Percentiles rank a stretch among this genome's conserved stretches.
These are phyloP conservation scores for Luscinia luscinia DNA, from an alignment of 2,797 vertebrate species.

Conservation along the genomic window DNA sequence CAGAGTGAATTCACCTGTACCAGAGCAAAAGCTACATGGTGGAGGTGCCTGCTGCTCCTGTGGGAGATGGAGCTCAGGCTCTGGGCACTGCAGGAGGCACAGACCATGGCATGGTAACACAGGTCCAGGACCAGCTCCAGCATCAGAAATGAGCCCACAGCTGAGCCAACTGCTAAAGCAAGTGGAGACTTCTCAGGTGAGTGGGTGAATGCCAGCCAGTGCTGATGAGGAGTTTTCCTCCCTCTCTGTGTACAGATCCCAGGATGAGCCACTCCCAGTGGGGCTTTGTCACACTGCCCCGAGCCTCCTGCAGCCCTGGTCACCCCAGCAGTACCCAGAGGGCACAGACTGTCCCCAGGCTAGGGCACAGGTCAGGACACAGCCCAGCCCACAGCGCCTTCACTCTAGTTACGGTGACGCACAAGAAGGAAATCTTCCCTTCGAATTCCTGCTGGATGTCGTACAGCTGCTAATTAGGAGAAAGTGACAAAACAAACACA, in stretches of 20 bases:
- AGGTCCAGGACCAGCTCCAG: background rate
- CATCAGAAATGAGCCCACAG: background rate
- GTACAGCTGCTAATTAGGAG: background rate
- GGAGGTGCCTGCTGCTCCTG: background rate
- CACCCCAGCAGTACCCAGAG: background rate
- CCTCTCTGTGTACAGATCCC: background rate
- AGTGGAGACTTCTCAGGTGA: background rate
- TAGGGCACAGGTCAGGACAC: background rate
- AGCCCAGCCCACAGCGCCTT: background rate
- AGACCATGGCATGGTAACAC: background rate
- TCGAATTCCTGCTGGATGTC: background rate
- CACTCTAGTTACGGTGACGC: fast-evolving
- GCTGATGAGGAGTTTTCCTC: background rate
- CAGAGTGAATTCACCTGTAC: background rate
- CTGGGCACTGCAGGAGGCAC: background rate
- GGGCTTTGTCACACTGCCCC: background rate
- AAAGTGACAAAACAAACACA: slow-evolving; percentile 27
- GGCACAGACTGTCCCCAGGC: background rate
- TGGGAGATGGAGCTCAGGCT: background rate
- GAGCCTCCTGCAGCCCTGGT: background rate
- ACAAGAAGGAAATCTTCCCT: background rate
- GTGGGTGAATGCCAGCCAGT: background rate
- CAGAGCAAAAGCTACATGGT: background rate
- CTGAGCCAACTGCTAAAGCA: background rate
- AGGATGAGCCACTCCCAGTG: fast-evolving